Evolutionary conservation across 2,797 vertebrate genomes (phyloP), one percentile per base, ranked within the genome.

Genomic region (Sphaeramia orbicularis): DNA sequence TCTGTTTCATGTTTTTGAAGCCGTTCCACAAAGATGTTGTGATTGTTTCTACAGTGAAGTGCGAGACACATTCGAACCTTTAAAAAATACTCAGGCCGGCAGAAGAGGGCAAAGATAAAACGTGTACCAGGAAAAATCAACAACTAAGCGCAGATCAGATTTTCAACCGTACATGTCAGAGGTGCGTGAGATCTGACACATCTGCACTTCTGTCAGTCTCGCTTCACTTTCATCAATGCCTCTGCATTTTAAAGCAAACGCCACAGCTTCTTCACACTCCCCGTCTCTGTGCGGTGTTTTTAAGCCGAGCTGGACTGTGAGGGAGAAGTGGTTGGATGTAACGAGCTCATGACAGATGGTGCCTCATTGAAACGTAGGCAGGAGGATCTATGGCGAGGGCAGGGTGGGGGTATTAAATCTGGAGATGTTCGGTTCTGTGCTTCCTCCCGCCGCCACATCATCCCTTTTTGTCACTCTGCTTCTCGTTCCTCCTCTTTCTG

Each of bases 331-430:
- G 50, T 47, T 53, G 65, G 78, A 62, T 50, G 63, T 84, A 87
- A 87, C 35, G 13, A 84, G 79, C 65, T 36, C 7, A 5, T 81
- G 86, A 91, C 79, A 85, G 86, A 91, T 85, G 78, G 75, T 7
- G 56, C 57, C 66, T 87, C 56, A 72, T 71, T 74, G 69, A 84
- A 67, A 74, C 59, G 49, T 66, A 85, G 81, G 76, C 83, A 86
- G 78, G 14, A 60, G 65, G 66, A 88, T 86, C 73, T 82, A 81
- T 79, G 64, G 81, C 16, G 13, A 80, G 58, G 49, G 57, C 72
- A 56, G 65, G 49, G 62, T 68, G 72, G 71, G 59, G 74, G 77
- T 79, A 71, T 86, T 87, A 85, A 89, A 84, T 85, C 74, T 49
- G 53, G 80, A 84, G 85, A 80, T 56, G 79, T 27, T 19, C 4